phyloP scores from a whole-genome alignment of 2,113 vertebrate genomes.

The Sander lucioperca region DNA sequence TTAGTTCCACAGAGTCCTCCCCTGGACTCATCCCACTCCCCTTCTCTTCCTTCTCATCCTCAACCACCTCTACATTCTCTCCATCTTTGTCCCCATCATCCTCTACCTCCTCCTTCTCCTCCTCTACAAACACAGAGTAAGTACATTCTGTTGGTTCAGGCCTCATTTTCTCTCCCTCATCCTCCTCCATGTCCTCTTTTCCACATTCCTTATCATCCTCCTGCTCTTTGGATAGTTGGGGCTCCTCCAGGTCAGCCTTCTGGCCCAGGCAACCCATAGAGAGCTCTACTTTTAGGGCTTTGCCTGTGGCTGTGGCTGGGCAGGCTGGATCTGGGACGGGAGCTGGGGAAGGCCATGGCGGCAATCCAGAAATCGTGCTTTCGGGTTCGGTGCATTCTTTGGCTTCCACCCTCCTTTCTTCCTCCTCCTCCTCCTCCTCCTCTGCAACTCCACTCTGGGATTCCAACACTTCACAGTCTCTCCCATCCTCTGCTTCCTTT shows the following conservation, averaged over 20 bases:
- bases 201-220: constrained; percentile 48
- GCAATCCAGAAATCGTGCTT: constrained; percentile 53
- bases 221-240: constrained; percentile 64
- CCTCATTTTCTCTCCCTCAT: constrained; percentile 42
- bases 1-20: constrained; percentile 19
- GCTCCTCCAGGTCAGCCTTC: constrained; percentile 63
- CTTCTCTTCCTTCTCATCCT: constrained; percentile 50
- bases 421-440: constrained; percentile 47
- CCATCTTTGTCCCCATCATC: constrained; percentile 30
- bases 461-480: constrained; percentile 64
- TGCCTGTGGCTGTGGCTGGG: constrained; percentile 54
- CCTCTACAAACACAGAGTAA: constrained; percentile 47
- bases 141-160: constrained; percentile 58
- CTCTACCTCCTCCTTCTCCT: constrained; percentile 21
- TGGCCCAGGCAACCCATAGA: constrained; percentile 59
- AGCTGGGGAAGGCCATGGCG: constrained; percentile 58
- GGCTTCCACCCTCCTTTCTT: constrained; percentile 32
- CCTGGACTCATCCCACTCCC: constrained; percentile 12
- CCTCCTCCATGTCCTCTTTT: constrained; percentile 57
- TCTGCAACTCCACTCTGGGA: constrained; percentile 45
- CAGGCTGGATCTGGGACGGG: constrained; percentile 49
- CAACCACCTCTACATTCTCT: constrained; percentile 63
- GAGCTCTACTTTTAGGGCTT: constrained; percentile 61
- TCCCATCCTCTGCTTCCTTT: constrained; percentile 52
- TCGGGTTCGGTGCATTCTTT: constrained; percentile 58